Evolutionary conservation across 2,797 vertebrate species (phyloP).

Genomic region (Acanthurus lineatus): DNA sequence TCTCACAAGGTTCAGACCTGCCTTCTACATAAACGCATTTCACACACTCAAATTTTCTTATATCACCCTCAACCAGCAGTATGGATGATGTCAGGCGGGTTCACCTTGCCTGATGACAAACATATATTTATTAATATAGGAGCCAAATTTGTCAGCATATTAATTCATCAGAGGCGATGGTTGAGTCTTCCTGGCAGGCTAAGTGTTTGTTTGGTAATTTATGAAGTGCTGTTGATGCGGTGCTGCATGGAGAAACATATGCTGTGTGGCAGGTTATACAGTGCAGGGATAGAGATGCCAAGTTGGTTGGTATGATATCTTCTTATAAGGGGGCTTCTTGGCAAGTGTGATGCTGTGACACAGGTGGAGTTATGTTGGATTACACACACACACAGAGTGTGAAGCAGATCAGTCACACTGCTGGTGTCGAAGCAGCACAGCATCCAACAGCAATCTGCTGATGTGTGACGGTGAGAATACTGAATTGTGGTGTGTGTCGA

Average conservation of each 20-base stretch:
- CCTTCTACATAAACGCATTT: neutral
- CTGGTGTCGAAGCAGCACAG: conserved; percentile 12
- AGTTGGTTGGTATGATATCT: conserved; percentile 26
- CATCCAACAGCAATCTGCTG: conserved; percentile 23
- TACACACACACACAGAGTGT: conserved; percentile 4
- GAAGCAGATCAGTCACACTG: conserved; percentile 31
- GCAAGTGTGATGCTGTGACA: conserved; percentile 30
- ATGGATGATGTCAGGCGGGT: conserved; percentile 3
- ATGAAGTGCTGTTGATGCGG: conserved; percentile 41
- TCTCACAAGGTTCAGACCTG: neutral
- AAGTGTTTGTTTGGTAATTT: conserved; percentile 42
- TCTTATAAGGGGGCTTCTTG: conserved; percentile 15
- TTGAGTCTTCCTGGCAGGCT: conserved; percentile 29
- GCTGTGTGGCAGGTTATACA: conserved; percentile 21
- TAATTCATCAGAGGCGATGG: neutral
- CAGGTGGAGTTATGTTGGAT: conserved; percentile 22
- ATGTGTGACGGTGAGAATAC: neutral
- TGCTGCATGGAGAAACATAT: conserved; percentile 9
- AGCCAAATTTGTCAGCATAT: conserved; percentile 29
- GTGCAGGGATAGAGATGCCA: conserved; percentile 13
- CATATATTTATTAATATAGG: conserved; percentile 22
- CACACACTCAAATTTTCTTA: neutral
- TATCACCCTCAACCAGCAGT: neutral
- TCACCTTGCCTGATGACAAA: conserved; percentile 11
- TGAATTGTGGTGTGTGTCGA: neutral